Conservation (phyloP, 2,797 vertebrate species). For the Schizopygopsis malacanthus region DNA sequence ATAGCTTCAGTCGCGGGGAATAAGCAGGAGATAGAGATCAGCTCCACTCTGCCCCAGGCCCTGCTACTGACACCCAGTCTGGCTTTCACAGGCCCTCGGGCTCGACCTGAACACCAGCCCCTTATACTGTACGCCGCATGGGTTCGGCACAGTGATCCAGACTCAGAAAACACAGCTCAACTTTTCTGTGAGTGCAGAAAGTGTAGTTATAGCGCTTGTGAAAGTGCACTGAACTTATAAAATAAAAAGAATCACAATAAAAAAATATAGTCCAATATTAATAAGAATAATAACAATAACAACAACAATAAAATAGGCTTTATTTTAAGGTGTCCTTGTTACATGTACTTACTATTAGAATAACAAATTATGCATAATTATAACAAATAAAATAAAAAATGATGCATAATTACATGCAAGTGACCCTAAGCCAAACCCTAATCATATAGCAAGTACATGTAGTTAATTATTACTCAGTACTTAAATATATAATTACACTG, state of each 20-base stretch:
- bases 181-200: constrained; percentile 22
- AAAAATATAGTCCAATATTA: not conserved
- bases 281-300: not conserved
- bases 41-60: constrained; percentile 51
- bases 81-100: constrained; percentile 52
- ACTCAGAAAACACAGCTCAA: constrained; percentile 29
- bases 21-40: constrained; percentile 49
- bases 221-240: not conserved
- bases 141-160: constrained; percentile 15
- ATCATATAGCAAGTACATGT: not conserved
- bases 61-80: constrained; percentile 55
- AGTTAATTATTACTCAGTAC: not conserved
- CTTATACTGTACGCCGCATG: constrained; percentile 29
- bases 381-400: not conserved
- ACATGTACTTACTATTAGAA: not conserved
- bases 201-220: not conserved
- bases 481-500: not conserved
- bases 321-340: not conserved
- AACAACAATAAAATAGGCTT: not conserved
- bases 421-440: too few species aligned
- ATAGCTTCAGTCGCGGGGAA: constrained; percentile 58
- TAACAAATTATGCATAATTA: not conserved
- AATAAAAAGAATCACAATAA: not conserved
- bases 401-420: too few species aligned
- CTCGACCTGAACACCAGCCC: constrained; percentile 33